Evolutionary conservation across 1,140 invertebrate genomes (phyloP).

Genomic region (Helicoverpa zea): DNA sequence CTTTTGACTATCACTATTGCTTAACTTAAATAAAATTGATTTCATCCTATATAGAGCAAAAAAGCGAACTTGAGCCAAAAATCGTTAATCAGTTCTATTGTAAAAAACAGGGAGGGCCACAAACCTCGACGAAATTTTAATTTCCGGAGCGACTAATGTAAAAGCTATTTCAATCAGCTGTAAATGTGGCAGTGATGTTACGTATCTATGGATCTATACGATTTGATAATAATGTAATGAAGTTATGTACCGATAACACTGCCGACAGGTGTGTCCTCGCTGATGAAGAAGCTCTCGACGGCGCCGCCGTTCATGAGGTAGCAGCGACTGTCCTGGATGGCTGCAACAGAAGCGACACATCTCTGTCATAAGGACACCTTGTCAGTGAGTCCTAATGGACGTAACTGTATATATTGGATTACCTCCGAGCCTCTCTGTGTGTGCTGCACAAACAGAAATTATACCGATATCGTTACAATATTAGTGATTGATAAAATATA

Average conservation of each 20-base stretch:
- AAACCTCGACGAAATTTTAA: neutral
- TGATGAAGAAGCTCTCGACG: constrained; percentile 96
- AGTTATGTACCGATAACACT: constrained; percentile 89
- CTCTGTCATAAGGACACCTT: neutral
- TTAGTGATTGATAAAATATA: neutral
- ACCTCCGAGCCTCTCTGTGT: constrained; percentile 41
- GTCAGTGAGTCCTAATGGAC: neutral
- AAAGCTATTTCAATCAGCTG: neutral
- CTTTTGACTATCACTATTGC: no score
- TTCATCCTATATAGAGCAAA: neutral
- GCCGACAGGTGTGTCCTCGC: constrained; percentile 93
- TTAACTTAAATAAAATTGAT: no score
- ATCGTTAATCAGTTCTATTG: neutral
- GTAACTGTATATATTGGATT: constrained; percentile 20
- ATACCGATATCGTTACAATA: constrained; percentile 3
- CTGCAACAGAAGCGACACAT: constrained; percentile 63
- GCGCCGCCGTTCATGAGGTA: constrained; percentile 96
- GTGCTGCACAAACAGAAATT: constrained; percentile 43
- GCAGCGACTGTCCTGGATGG: constrained; percentile 93
- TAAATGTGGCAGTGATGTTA: neutral
- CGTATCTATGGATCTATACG: neutral
- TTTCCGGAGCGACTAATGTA: neutral
- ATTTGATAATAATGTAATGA: no score
- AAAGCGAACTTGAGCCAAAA: neutral
- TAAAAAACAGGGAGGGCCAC: neutral